These are phyloP conservation scores for Lordiphosa fenestrarum DNA, from an alignment of 2,888 invertebrate species.

Conservation along the genomic window DNA sequence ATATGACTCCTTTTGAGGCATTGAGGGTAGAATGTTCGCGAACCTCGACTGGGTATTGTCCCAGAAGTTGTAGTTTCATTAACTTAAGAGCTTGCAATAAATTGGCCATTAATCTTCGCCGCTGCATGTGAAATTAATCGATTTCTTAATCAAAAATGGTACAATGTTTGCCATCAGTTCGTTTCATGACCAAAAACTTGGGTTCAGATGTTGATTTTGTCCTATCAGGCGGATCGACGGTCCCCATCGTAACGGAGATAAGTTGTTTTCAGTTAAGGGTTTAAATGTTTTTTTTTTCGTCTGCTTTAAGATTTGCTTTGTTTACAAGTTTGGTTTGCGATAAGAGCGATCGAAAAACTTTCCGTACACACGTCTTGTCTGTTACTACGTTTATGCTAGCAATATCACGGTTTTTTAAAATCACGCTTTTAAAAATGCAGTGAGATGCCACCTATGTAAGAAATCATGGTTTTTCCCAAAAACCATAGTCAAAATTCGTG, in stretches of 20 bases:
- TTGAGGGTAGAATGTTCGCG: slow-evolving; percentile 1
- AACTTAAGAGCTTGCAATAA: neutral
- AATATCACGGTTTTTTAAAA: no score
- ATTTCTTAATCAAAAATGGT: neutral
- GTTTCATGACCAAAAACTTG: slow-evolving; percentile 3
- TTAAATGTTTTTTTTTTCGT: no score
- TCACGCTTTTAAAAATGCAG: no score
- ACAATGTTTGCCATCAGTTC: neutral
- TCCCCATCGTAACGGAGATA: slow-evolving; percentile 7
- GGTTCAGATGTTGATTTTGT: neutral
- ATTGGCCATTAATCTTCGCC: neutral
- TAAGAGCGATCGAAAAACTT: no score
- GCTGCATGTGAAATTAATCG: neutral
- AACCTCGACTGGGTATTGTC: neutral
- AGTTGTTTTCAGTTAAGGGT: no score
- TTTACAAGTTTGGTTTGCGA: no score
- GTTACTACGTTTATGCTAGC: no score
- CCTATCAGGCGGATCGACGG: neutral
- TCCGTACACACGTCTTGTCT: no score
- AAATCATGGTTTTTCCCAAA: no score
- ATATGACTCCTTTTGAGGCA: neutral
- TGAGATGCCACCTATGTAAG: no score
- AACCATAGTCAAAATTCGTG: no score
- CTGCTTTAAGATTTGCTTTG: no score
- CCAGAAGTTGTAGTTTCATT: neutral